Evolutionary conservation across 2,797 vertebrate genomes (phyloP), one percentile per base, ranked within the genome.

Genomic region (Loris lydekkerianus): DNA sequence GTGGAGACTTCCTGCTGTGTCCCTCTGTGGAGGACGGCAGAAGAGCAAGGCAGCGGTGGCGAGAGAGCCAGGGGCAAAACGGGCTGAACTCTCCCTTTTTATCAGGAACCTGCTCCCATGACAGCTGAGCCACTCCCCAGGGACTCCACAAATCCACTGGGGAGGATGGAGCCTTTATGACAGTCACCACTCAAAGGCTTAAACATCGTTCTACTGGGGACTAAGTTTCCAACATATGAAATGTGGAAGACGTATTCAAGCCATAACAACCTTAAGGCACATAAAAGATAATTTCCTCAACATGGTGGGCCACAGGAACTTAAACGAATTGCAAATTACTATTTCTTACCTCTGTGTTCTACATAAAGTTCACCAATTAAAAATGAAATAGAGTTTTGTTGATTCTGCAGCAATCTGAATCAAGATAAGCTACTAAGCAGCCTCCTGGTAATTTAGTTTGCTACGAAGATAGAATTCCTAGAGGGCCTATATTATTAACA

Each of bases 201-300:
- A 29, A 49, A 43, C 43, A 49, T 29, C 31, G 27, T 76, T 49
- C 15, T 15, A 20, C 5, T 18, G 43, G 43, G 73, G 73, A 76
- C 31, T 76, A 76, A 76, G 8, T 49, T 49, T 49, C 43, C 15
- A 10, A 49, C 27, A 31, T 23, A 10, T 20, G 43, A 49, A 49
- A 29, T 76, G 10, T 76, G 9, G 27, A 43, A 29, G 73, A 49
- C 73, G 20, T 29, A 76, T 49, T 31, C 43, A 76, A 76, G 43
- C 17, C 73, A 31, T 76, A 76, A 46, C 43, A 46, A 75, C 73
- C 7, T 34, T 81, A 90, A 76, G 94, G 31, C 7, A 77, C 37
- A n/a, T 56, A 63, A 83, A 92, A 84, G 72, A 67, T 20, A 93
- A 72, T 91, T 67, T 83, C 95, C 37, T 87, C 23, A 81, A 93